Evolutionary conservation across 2,797 vertebrate genomes (phyloP).

Genomic region (Ispidina lecontei): DNA sequence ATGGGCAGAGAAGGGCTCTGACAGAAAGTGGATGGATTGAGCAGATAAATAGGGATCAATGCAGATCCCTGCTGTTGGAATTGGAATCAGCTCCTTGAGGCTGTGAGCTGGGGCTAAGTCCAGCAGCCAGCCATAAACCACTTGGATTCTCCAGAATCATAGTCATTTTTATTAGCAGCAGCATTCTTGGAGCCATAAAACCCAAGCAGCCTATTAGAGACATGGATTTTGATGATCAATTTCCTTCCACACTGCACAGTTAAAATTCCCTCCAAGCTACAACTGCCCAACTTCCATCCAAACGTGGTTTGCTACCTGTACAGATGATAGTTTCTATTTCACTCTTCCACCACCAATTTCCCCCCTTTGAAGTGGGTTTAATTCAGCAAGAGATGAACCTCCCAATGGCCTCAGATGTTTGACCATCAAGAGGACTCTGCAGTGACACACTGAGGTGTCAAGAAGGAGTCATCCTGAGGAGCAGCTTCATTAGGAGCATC

Average conservation of each 20-base stretch:
- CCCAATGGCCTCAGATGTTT: neutral
- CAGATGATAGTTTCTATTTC: neutral
- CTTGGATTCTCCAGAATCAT: neutral
- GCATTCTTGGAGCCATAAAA: neutral
- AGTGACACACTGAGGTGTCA: neutral
- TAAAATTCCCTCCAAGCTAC: too few species aligned
- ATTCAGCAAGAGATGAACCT: neutral
- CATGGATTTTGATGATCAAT: neutral
- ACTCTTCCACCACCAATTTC: neutral
- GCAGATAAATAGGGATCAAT: neutral
- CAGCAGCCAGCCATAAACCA: neutral
- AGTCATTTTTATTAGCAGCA: neutral
- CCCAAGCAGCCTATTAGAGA: neutral
- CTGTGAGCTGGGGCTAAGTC: neutral
- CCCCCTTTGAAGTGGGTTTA: neutral
- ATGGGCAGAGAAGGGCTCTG: neutral
- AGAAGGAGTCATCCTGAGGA: neutral
- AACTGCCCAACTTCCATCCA: neutral
- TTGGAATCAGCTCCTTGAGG: neutral
- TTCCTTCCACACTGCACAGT: neutral
- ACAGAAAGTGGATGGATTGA: neutral
- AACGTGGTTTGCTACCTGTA: neutral
- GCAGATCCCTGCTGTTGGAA: fast-evolving
- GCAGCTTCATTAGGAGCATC: neutral
- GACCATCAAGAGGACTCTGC: neutral